Evolutionary conservation across 2,888 invertebrate genomes (phyloP), one percentile per base, ranked within the genome.

Genomic region (Notocelia uddmanniana): DNA sequence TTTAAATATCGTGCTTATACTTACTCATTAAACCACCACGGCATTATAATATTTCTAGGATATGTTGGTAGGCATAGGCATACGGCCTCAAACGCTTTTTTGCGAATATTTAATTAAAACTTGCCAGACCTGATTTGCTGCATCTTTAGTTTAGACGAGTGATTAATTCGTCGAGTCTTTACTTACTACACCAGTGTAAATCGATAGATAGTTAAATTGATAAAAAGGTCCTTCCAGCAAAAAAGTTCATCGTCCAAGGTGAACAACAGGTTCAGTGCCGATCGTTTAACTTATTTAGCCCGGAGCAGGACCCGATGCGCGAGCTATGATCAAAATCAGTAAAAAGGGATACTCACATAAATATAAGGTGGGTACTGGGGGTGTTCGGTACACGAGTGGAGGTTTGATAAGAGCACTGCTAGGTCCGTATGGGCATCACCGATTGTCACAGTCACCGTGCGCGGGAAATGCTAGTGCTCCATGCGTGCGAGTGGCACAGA

Each of bases 381-480:
- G 6, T n/a, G 45, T 45, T n/a, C 37, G 15, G 15, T 13, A 50
- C 48, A 62, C 50, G 72, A 31, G 58, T 58, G 31, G 54, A 48
- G 37, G 66, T 55, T 50, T 59, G 66, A 54, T 73, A 74, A 74
- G 45, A 64, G 76, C 83, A 84, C 85, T 63, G 80, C 78, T 81
- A 81, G 78, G 80, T 77, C 81, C 81, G 70, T 34, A 48, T 77
- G 79, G 78, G 83, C 82, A 85, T 84, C 84, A 78, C 78, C 73
- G 81, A 80, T 83, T 86, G 85, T 89, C 90, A 89, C 89, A 87
- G 83, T 89, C 88, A 91, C 89, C 84, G 83, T 75, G 83, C 89
- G 88, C 88, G 88, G 85, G 84, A 82, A 86, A 85, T 78, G 76
- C 77, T 77, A 77, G 77, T 76, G 73, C 80, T 85, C 88, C 88